These are phyloP conservation scores for Archips crataeganus DNA, from an alignment of 2,888 invertebrate genomes.

Conservation along the genomic window DNA sequence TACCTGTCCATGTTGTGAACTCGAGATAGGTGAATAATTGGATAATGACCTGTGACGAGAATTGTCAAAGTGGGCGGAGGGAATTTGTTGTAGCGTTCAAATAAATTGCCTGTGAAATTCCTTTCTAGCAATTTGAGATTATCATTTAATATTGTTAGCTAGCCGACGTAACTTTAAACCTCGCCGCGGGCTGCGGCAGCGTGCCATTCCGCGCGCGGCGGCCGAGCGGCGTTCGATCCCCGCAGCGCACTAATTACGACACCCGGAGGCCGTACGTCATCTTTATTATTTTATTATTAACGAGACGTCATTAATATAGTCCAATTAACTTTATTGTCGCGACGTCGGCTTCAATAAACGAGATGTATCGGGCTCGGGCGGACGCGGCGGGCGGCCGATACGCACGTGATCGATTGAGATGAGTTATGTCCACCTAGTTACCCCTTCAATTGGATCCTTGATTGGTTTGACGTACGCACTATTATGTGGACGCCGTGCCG, in stretches of 20 bases:
- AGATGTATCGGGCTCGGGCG: constrained; percentile 68
- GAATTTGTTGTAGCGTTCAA: constrained; percentile 4
- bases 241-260: constrained; percentile 67
- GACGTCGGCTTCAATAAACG: constrained; percentile 77
- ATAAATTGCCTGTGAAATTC: constrained; percentile 5
- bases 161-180: constrained; percentile 20
- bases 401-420: constrained; percentile 78
- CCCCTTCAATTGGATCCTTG: constrained; percentile 83
- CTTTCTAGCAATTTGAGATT: background rate
- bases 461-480: constrained; percentile 81
- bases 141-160: constrained; percentile 6
- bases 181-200: constrained; percentile 1
- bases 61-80: constrained; percentile 12
- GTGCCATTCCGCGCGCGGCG: constrained; percentile 36
- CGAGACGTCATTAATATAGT: constrained; percentile 76
- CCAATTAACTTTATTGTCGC: constrained; percentile 83
- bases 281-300: constrained; percentile 80
- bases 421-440: constrained; percentile 82
- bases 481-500: constrained; percentile 68
- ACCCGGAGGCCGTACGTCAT: constrained; percentile 67
- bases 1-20: constrained; percentile 34
- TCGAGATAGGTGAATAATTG: constrained; percentile 20
- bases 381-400: constrained; percentile 56
- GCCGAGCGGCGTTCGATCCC: constrained; percentile 46
- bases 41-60: constrained; percentile 24